A percentile compares a stretch with the other conserved stretches of the same genome.
Conservation (phyloP, 2,888 invertebrate genomes). For the Eupeodes luniger region DNA sequence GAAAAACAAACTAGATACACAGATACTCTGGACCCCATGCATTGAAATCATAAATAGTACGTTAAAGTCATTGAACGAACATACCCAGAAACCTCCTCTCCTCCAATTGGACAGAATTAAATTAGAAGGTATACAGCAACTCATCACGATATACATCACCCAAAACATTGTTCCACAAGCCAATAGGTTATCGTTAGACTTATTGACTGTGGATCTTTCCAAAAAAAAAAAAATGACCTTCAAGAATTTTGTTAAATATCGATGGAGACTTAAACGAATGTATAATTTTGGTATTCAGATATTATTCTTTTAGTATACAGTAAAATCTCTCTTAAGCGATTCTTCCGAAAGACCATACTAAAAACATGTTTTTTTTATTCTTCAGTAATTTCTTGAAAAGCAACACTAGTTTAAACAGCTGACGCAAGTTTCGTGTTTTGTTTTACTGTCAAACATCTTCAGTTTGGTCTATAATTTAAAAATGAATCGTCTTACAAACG, state of each 20-base stretch:
- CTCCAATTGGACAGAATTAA: not conserved
- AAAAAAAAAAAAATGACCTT: not conserved
- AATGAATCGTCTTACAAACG: no score
- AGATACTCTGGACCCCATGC: not conserved
- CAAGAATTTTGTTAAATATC: not conserved
- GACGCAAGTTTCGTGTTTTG: no score
- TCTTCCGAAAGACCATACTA: no score
- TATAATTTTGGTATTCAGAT: no score
- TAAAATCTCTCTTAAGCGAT: no score
- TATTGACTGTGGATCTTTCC: not conserved
- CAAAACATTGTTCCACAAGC: not conserved
- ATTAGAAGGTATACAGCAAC: not conserved
- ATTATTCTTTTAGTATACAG: no score
- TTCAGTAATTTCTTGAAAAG: no score
- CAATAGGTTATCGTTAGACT: constrained; percentile 9
- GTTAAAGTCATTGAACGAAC: not conserved
- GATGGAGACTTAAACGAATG: not conserved
- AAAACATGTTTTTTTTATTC: no score
- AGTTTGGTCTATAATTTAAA: no score
- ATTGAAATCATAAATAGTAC: constrained; percentile 4
- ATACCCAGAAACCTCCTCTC: not conserved
- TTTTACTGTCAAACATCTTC: no score
- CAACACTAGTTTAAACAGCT: no score
- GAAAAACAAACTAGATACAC: not conserved
- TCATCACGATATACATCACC: not conserved